Percentiles rank a stretch among this genome's conserved stretches.
phyloP scores from a whole-genome alignment of 2,113 vertebrate species.

The Casuarius casuarius region DNA sequence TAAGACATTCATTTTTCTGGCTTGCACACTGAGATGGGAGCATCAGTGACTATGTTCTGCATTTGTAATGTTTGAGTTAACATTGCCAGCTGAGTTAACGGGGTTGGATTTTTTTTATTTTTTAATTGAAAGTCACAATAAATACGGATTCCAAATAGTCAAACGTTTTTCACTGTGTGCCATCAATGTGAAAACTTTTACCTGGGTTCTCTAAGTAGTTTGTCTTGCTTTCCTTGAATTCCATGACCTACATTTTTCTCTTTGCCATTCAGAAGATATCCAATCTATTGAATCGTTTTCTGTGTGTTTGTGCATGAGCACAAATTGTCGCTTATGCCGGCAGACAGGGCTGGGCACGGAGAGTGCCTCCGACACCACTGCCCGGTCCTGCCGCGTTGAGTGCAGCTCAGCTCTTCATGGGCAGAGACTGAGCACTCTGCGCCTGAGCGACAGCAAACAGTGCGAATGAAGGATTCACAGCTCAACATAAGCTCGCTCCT shows the following conservation, averaged over 20 bases:
- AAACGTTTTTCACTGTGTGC: neutral
- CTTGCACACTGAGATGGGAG: neutral
- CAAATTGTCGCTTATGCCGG: neutral
- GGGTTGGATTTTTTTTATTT: neutral
- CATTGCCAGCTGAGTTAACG: neutral
- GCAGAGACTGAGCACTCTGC: neutral
- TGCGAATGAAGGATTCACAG: neutral
- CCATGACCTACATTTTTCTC: neutral
- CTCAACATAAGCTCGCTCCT: neutral
- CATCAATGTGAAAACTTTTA: neutral
- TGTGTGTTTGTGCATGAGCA: neutral
- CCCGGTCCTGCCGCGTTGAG: accelerated
- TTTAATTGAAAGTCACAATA: neutral
- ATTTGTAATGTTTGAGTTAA: neutral
- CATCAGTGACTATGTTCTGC: neutral
- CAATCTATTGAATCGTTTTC: neutral
- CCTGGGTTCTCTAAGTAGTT: neutral
- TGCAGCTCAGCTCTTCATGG: neutral
- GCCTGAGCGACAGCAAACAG: neutral
- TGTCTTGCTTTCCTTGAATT: neutral
- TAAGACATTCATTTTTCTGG: neutral
- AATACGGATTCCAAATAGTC: neutral
- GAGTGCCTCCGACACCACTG: neutral
- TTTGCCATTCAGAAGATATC: neutral
- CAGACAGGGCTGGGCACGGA: neutral